Conservation (phyloP, 2,113 vertebrate species). For the Siniperca knerii region DNA sequence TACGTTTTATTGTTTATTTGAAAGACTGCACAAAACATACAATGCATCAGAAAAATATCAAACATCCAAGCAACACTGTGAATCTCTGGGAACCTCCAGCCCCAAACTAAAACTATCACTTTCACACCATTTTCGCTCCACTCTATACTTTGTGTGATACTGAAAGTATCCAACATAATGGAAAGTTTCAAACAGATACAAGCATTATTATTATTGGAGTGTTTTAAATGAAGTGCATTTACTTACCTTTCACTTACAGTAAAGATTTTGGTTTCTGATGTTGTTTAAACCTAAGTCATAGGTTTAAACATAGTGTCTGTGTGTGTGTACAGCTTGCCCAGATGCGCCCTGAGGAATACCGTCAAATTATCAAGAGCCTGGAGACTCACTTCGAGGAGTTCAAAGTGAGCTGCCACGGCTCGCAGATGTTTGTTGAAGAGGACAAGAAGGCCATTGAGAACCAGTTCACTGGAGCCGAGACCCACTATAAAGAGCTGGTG, state of each 20-base stretch:
- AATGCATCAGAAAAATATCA: too few relatives aligned
- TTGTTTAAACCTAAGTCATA: background rate
- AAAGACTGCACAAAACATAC: too few relatives aligned
- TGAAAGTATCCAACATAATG: too few relatives aligned
- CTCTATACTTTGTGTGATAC: background rate
- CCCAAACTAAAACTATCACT: background rate
- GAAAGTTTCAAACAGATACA: background rate
- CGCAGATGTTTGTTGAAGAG: constrained; percentile 92
- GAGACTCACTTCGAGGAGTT: constrained; percentile 94
- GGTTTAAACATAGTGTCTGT: background rate
- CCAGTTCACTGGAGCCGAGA: constrained; percentile 89
- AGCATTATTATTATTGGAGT: background rate
- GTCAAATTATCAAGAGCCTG: constrained; percentile 87
- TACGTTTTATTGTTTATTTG: too few relatives aligned
- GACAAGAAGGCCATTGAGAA: constrained; percentile 90
- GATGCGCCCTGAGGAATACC: constrained; percentile 91
- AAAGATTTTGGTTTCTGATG: background rate
- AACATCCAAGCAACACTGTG: too few relatives aligned
- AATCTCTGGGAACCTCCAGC: too few relatives aligned
- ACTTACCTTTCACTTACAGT: background rate
- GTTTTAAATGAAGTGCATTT: background rate
- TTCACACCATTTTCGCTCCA: background rate
- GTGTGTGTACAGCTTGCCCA: constrained; percentile 66
- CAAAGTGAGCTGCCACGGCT: constrained; percentile 86
- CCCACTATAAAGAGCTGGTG: constrained; percentile 89